Evolutionary conservation across 2,797 vertebrate species (phyloP).

Genomic region (Heliangelus exortis): DNA sequence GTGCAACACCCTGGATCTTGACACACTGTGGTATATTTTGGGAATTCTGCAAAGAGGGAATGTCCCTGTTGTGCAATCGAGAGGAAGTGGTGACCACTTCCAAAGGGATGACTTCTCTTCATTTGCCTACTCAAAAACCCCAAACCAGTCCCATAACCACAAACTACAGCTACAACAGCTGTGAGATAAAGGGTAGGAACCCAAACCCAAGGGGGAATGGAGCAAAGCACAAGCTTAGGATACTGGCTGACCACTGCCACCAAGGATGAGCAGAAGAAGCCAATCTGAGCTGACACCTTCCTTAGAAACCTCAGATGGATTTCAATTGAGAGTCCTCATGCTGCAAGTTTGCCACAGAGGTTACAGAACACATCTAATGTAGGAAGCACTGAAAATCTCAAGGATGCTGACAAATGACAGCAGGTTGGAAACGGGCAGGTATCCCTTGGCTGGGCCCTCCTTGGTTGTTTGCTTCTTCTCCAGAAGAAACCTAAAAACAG

Average conservation of each 20-base stretch:
- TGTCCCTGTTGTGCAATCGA: fast-evolving
- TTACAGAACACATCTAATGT: fast-evolving
- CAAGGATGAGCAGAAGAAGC: background rate
- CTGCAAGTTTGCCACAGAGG: background rate
- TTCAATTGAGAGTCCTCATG: fast-evolving
- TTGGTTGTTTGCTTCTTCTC: background rate
- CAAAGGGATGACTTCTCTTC: background rate
- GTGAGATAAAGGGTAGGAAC: background rate
- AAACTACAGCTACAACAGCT: background rate
- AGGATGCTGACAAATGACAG: background rate
- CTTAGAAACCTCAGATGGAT: background rate
- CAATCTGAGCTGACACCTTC: background rate
- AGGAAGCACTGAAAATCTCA: background rate
- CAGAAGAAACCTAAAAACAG: too few relatives aligned
- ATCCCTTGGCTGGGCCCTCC: background rate
- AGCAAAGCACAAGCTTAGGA: background rate
- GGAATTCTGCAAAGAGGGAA: background rate
- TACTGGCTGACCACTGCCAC: background rate
- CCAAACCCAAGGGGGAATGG: background rate
- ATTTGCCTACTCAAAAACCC: background rate
- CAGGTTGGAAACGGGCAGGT: fast-evolving
- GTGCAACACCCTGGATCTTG: background rate
- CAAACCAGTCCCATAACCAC: background rate
- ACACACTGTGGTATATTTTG: background rate
- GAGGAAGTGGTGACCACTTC: background rate